Percentiles rank a stretch among this genome's conserved stretches.
phyloP scores from a whole-genome alignment of 2,113 vertebrate genomes.

The Pleuronectes platessa region DNA sequence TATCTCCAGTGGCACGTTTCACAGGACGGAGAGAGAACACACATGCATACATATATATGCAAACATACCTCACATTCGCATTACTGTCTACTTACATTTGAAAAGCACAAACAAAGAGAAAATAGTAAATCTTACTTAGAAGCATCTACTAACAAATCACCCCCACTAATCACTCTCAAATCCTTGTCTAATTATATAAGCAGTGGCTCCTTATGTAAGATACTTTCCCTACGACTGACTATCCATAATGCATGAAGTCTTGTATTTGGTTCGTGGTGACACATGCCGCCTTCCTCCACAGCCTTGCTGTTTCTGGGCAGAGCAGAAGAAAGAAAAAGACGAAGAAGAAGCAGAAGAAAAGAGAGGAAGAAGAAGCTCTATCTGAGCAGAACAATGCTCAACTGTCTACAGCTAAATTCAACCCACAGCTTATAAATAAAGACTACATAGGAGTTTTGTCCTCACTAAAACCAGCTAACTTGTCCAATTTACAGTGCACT shows the following conservation, averaged over 20 bases:
- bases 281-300: conserved; percentile 62
- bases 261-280: conserved; percentile 70
- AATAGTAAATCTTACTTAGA: conserved; percentile 19
- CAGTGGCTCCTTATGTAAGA: conserved; percentile 65
- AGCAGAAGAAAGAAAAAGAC: conserved; percentile 17
- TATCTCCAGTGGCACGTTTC: conserved; percentile 63
- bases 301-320: conserved; percentile 51
- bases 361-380: background rate
- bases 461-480: too few relatives aligned
- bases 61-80: conserved; percentile 7
- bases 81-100: conserved; percentile 4
- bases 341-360: conserved; percentile 1
- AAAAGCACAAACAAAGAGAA: conserved; percentile 8
- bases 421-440: background rate
- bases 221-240: conserved; percentile 48
- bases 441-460: background rate
- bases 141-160: conserved; percentile 43
- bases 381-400: background rate
- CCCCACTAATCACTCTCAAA: conserved; percentile 45
- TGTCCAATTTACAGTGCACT: too few relatives aligned
- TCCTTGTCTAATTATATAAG: conserved; percentile 70
- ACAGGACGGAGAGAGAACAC: conserved; percentile 20
- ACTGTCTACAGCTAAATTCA: background rate
- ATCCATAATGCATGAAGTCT: conserved; percentile 72
- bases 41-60: conserved; percentile 17